A percentile compares a stretch with the other conserved stretches of the same genome.
phyloP scores from a whole-genome alignment of 1,140 invertebrate species.

The Lucilia cuprina region DNA sequence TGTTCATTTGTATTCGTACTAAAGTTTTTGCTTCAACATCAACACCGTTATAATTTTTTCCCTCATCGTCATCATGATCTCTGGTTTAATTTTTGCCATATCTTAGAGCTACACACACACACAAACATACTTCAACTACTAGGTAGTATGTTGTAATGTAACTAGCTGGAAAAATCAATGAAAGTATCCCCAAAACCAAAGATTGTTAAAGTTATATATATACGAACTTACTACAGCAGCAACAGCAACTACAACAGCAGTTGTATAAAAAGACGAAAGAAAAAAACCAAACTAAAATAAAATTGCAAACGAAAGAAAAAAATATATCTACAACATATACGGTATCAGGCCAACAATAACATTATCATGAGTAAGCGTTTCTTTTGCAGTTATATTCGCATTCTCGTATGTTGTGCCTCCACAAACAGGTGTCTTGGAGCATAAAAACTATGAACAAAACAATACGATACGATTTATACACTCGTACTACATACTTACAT shows the following conservation, averaged over 20 bases:
- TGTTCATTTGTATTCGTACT: not conserved
- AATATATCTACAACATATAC: not conserved
- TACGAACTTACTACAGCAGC: too few relatives aligned
- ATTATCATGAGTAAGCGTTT: conserved; percentile 33
- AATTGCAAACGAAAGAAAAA: not conserved
- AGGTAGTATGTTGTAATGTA: conserved; percentile 18
- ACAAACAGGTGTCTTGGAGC: conserved; percentile 25
- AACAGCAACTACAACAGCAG: not conserved
- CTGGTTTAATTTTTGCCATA: not conserved
- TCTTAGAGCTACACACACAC: not conserved
- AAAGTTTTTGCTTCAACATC: not conserved
- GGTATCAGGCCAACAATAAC: conserved; percentile 17
- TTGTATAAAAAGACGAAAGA: conserved; percentile 15
- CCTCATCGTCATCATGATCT: not conserved
- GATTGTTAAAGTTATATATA: not conserved
- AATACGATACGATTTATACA: not conserved
- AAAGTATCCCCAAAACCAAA: conserved; percentile 25
- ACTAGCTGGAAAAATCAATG: conserved; percentile 24
- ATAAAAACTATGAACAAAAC: not conserved
- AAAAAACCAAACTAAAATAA: not conserved
- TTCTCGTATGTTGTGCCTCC: too few relatives aligned
- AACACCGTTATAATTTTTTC: conserved; percentile 22
- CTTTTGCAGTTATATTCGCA: conserved; percentile 6
- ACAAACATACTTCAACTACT: too few relatives aligned
- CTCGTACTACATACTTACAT: too few relatives aligned